Conservation (phyloP, 2,113 vertebrate genomes). For the Crotalus horridus region DNA sequence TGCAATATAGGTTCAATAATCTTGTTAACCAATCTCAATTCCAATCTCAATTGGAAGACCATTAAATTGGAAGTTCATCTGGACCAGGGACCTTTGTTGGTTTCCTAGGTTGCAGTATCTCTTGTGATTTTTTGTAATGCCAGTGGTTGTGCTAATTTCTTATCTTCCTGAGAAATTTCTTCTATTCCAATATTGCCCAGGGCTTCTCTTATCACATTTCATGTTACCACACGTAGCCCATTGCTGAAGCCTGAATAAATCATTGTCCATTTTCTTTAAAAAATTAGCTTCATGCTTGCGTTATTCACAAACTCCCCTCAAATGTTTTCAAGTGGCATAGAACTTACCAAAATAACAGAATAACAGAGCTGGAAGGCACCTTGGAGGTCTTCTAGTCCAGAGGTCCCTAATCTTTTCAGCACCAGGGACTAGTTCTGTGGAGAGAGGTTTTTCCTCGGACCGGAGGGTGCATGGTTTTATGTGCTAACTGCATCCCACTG, state of each 20-base stretch:
- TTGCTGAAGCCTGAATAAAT: background rate
- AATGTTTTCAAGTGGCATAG: background rate
- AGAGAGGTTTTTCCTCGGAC: no score
- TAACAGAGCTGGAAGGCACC: background rate
- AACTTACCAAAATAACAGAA: background rate
- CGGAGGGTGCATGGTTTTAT: no score
- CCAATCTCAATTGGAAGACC: background rate
- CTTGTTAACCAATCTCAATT: background rate
- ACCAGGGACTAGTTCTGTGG: no score
- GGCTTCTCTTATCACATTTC: background rate
- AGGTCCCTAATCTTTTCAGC: no score
- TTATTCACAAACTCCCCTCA: background rate
- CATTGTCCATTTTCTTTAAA: background rate
- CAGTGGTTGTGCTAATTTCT: background rate
- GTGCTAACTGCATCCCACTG: no score
- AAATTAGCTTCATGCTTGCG: background rate
- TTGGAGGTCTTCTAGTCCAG: background rate
- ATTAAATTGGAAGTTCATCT: background rate
- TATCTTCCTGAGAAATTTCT: background rate
- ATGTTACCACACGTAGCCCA: background rate
- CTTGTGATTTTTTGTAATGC: background rate
- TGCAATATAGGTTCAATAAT: background rate
- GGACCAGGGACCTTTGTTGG: background rate
- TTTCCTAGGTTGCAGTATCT: background rate
- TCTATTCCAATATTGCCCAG: background rate